Evolutionary conservation across 2,113 vertebrate species (phyloP).

Genomic region (Otocyon megalotis): DNA sequence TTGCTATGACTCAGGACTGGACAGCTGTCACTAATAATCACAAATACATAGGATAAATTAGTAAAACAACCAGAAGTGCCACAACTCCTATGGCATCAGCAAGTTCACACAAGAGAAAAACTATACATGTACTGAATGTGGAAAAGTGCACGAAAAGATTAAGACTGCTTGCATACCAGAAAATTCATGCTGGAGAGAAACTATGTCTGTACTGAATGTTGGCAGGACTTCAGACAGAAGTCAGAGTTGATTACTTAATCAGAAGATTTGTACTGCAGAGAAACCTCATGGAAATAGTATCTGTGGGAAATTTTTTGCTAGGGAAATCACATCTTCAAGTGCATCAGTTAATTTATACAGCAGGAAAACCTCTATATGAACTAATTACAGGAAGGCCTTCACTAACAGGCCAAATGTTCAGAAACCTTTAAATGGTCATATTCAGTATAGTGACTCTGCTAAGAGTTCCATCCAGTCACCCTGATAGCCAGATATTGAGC

Average conservation of each 20-base stretch:
- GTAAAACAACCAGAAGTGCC: not conserved
- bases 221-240: not conserved
- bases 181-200: slow-evolving; percentile 34
- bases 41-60: slow-evolving; percentile 26
- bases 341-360: slow-evolving; percentile 15
- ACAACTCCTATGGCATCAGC: not conserved
- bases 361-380: slow-evolving; percentile 1
- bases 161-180: not conserved
- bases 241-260: slow-evolving; percentile 8
- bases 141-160: slow-evolving; percentile 14
- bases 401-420: not conserved
- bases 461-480: not conserved
- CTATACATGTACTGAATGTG: not conserved
- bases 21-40: not conserved
- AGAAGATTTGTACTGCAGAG: not conserved
- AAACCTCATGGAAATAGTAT: not conserved
- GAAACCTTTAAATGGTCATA: not conserved
- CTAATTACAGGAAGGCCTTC: not conserved
- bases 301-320: not conserved
- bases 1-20: not conserved
- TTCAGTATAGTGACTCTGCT: not conserved
- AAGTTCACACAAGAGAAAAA: not conserved
- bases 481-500: not conserved
- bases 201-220: not conserved
- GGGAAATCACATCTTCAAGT: not conserved